Percentiles rank a stretch among this genome's conserved stretches.
phyloP scores from a whole-genome alignment of 2,113 vertebrate species.

The Hydrolagus affinis region DNA sequence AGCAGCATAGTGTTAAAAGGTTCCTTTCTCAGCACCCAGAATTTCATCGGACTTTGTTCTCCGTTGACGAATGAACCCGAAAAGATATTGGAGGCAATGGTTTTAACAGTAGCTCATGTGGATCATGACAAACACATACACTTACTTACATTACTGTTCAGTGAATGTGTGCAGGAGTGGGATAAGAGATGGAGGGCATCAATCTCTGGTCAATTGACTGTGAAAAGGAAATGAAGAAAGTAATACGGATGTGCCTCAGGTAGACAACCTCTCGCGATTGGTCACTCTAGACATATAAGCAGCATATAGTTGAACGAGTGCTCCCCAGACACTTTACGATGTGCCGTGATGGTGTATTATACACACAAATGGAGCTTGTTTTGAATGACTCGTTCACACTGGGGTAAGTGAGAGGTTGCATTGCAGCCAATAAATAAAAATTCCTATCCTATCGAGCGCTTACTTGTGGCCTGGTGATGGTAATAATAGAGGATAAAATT shows the following conservation, averaged over 20 bases:
- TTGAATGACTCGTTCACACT: not conserved
- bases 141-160: not conserved
- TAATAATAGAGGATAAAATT: not conserved
- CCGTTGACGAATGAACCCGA: not conserved
- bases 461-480: not conserved
- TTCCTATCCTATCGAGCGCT: not conserved
- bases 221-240: constrained; percentile 2
- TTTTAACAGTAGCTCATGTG: not conserved
- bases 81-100: not conserved
- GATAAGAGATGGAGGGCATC: not conserved
- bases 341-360: not conserved
- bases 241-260: not conserved
- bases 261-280: not conserved
- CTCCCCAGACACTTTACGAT: constrained; percentile 1
- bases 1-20: not conserved
- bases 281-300: not conserved
- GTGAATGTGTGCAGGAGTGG: not conserved
- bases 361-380: constrained; percentile 7
- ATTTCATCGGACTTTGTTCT: not conserved
- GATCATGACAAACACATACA: not conserved
- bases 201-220: not conserved
- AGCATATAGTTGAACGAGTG: not conserved
- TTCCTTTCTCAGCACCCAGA: not conserved
- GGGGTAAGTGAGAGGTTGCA: constrained; percentile 21
- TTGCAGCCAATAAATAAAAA: constrained; percentile 9